Evolutionary conservation across 2,113 vertebrate genomes (phyloP).

Genomic region (Halcyon senegalensis): DNA sequence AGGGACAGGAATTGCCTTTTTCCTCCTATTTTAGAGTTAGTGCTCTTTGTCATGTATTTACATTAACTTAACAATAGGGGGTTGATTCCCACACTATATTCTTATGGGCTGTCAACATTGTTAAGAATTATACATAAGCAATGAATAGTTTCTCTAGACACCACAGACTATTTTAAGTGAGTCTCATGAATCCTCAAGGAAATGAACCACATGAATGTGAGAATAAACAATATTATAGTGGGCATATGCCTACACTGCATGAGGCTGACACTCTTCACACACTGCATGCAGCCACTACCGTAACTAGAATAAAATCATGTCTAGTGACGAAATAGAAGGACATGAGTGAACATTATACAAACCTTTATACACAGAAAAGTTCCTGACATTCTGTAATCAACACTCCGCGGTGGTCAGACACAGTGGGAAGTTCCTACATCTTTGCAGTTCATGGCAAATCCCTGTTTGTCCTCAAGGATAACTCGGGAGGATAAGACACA

Average conservation of each 20-base stretch:
- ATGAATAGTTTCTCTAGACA: neutral
- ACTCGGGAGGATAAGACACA: neutral
- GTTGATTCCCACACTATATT: neutral
- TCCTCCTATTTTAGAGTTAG: neutral
- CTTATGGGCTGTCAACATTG: neutral
- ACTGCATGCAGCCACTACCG: neutral
- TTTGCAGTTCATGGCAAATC: neutral
- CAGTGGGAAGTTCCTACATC: neutral
- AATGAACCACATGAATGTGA: neutral
- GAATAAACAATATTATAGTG: neutral
- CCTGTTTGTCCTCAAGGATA: neutral
- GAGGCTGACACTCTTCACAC: constrained; percentile 14
- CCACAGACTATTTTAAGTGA: neutral
- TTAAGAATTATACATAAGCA: neutral
- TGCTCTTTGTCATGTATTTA: constrained; percentile 3
- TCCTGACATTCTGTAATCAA: neutral
- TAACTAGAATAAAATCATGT: constrained; percentile 15
- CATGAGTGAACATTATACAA: neutral
- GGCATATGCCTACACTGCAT: neutral
- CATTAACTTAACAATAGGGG: constrained; percentile 10
- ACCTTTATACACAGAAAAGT: neutral
- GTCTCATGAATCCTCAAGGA: constrained; percentile 5
- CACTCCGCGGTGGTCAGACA: neutral
- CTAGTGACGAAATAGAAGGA: neutral
- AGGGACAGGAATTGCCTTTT: neutral